phyloP scores from a whole-genome alignment of 1,140 invertebrate species.

The Drosophila bocki region DNA sequence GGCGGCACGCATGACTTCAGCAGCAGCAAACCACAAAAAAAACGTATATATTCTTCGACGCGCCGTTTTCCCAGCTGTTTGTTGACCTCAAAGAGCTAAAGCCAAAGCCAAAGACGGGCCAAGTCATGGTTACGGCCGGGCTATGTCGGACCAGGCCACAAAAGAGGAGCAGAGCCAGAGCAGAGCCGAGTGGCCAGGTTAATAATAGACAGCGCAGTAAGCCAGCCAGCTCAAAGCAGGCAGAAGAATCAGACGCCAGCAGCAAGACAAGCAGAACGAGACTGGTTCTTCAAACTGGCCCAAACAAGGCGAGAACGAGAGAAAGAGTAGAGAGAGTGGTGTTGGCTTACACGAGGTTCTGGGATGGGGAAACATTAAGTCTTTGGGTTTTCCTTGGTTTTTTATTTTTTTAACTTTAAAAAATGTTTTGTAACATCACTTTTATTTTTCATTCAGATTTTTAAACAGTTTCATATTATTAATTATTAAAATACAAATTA shows the following conservation, averaged over 20 bases:
- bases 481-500: not conserved
- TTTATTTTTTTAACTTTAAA: not conserved
- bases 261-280: constrained; percentile 46
- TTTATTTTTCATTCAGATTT: not conserved
- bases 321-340: constrained; percentile 9
- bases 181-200: constrained; percentile 67
- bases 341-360: constrained; percentile 56
- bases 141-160: constrained; percentile 53
- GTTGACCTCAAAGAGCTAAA: constrained; percentile 81
- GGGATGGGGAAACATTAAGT: not conserved
- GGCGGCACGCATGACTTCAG: constrained; percentile 71
- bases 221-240: constrained; percentile 29
- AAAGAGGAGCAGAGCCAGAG: constrained; percentile 41
- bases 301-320: constrained; percentile 1
- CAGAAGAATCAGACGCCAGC: constrained; percentile 51
- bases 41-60: constrained; percentile 24
- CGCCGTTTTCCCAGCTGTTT: constrained; percentile 77
- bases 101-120: constrained; percentile 32
- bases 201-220: constrained; percentile 67
- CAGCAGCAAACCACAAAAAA: constrained; percentile 63
- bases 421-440: not conserved
- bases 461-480: not conserved
- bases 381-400: not conserved
- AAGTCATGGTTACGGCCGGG: constrained; percentile 83
- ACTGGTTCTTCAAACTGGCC: constrained; percentile 39